Conservation (phyloP, 1,140 invertebrate genomes). For the Mycetomoellerius zeteki region DNA sequence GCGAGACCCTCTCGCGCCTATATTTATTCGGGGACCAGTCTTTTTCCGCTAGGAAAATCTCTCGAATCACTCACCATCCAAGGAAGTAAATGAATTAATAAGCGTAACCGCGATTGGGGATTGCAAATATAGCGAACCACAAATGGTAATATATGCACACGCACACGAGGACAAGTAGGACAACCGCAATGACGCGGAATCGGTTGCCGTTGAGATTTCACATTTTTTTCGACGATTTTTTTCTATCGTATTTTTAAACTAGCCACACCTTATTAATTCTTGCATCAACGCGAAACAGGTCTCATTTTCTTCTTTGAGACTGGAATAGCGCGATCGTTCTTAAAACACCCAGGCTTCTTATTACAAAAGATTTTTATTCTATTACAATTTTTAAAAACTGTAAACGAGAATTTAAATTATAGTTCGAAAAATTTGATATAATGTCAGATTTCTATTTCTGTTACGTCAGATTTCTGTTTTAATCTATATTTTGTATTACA, state of each 20-base stretch:
- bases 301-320: not conserved
- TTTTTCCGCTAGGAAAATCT: not conserved
- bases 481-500: not conserved
- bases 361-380: not conserved
- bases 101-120: not conserved
- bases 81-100: conserved; percentile 24
- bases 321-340: not conserved
- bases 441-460: not conserved
- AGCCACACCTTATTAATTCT: conserved; percentile 12
- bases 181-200: conserved; percentile 22
- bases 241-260: not conserved
- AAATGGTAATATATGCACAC: not conserved
- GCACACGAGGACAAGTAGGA: not conserved
- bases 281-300: not conserved
- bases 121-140: not conserved
- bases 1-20: not conserved
- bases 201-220: not conserved
- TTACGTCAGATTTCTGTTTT: not conserved
- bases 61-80: not conserved
- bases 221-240: not conserved
- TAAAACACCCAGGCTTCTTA: not conserved
- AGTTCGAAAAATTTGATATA: not conserved
- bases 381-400: not conserved
- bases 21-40: not conserved
- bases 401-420: not conserved